Conservation (phyloP, 2,888 invertebrate genomes). For the Thysanoteuthis rhombus region DNA sequence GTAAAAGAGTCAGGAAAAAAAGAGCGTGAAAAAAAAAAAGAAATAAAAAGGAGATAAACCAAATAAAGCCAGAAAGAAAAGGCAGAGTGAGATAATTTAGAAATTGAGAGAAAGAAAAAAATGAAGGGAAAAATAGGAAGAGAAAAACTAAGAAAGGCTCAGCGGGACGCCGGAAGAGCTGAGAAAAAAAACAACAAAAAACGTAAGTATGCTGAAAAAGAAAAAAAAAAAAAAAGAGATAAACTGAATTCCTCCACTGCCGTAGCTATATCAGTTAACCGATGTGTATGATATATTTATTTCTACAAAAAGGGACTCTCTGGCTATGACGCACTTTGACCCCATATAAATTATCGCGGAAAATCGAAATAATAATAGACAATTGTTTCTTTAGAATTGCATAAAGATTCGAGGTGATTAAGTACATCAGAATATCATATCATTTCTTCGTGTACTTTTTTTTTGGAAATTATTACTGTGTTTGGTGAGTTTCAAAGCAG, state of each 20-base stretch:
- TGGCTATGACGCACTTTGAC: neutral
- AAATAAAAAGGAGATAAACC: neutral
- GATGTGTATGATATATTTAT: neutral
- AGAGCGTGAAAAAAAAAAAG: neutral
- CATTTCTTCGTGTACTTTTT: too few species aligned
- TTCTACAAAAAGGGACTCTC: neutral
- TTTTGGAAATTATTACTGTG: too few species aligned
- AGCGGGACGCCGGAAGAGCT: neutral
- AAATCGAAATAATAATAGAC: neutral
- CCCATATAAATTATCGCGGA: neutral
- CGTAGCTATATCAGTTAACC: too few species aligned
- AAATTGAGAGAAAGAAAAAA: neutral
- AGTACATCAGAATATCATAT: too few species aligned
- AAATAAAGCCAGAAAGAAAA: neutral
- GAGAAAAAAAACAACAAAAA: neutral
- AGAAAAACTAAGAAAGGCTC: neutral
- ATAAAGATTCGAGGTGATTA: too few species aligned
- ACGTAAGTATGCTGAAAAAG: neutral
- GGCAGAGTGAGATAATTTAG: neutral
- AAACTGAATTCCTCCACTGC: neutral
- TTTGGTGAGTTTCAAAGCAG: too few species aligned
- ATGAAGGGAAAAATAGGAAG: neutral
- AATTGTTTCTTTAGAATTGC: too few species aligned
- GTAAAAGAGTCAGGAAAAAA: neutral
- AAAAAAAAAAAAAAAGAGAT: neutral